Evolutionary conservation across 2,797 vertebrate genomes (phyloP), one percentile per base, ranked within the genome.

Genomic region (Urophycis tenuis): DNA sequence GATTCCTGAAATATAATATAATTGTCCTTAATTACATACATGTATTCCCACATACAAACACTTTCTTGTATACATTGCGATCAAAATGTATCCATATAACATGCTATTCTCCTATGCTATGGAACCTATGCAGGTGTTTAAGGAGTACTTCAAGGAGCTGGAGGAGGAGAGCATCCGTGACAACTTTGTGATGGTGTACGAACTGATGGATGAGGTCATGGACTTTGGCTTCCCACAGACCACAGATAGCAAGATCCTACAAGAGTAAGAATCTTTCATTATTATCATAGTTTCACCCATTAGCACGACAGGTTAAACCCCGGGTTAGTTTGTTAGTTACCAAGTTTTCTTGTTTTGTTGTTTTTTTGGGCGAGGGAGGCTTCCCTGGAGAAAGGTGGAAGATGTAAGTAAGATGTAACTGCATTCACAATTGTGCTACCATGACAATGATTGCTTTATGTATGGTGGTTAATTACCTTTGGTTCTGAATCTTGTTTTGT

Each of bases 141-240:
- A 86, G 71, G 93, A 95, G 77, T 95, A 95, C 85, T 95, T 95
- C 75, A 94, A 94, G 80, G 91, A 93, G 81, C 79, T 95, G 0
- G 94, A 95, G 80, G 94, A 95, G 78, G 94, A 95, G 86, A 95
- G 94, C 35, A 94, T 95, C 72, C 93, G 93, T 2, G 94, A 95
- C 86, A 95, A 95, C 88, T 95, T 95, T 87, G 94, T 95, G 85
- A 95, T 92, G 0, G 93, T 95, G 64, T 95, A 95, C 19, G 94
- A 95, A 87, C 90, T 95, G 77, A 90, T 95, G 93, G 94, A 95
- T 10, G 94, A 95, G 84, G 84, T 95, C 78, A 95, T 95, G 94
- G 94, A 95, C 85, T 95, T 93, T 39, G 94, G 94, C 36, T 94
- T 95, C 77, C 94, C 94, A 67, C 94, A 95, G 85, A 95, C 94